A percentile compares a stretch with the other conserved stretches of the same genome.
Conservation (phyloP, 2,888 invertebrate species). For the Pseudococcus viburni region DNA sequence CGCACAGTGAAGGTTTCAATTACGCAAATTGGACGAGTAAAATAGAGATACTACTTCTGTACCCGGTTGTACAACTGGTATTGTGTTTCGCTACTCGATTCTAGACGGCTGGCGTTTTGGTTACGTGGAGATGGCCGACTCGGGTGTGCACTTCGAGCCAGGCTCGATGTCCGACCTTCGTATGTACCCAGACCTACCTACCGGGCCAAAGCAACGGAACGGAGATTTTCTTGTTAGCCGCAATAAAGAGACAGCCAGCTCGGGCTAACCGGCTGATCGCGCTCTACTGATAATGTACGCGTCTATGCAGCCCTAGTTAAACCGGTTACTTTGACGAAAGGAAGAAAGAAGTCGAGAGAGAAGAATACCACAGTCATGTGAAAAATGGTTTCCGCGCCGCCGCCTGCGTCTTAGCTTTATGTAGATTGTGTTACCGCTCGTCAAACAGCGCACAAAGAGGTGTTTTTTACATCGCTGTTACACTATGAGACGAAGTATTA, state of each 20-base stretch:
- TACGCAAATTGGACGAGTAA: no score
- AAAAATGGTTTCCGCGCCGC: background rate
- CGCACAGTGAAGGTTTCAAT: no score
- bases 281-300: background rate
- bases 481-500: background rate
- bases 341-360: background rate
- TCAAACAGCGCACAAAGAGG: background rate
- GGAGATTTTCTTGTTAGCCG: background rate
- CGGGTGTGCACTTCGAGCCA: no score
- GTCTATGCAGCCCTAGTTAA: slow-evolving; percentile 18
- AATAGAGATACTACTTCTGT: no score
- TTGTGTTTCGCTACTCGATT: no score
- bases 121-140: no score
- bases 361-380: slow-evolving; percentile 1
- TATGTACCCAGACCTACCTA: background rate
- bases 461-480: background rate
- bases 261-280: background rate
- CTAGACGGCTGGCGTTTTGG: no score
- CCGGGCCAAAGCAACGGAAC: background rate
- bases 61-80: no score
- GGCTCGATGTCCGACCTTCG: background rate
- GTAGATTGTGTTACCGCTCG: background rate
- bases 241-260: background rate
- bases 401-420: background rate
- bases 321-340: slow-evolving; percentile 21